Evolutionary conservation across 2,888 invertebrate genomes (phyloP), one percentile per base, ranked within the genome.

Genomic region (Eristalis pertinax): DNA sequence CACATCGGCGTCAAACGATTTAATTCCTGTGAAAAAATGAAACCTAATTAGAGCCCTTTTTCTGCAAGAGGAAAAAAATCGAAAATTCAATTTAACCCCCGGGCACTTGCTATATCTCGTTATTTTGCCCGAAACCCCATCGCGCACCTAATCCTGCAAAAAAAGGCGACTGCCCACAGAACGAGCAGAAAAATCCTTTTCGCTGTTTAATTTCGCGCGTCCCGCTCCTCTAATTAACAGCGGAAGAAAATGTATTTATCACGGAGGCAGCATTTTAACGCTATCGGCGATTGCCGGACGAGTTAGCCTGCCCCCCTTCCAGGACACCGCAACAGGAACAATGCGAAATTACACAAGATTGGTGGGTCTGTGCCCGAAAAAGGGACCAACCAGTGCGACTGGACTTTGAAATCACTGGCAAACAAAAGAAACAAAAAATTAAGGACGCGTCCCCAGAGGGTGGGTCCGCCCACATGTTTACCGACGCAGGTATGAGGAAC

Each of bases 151-250:
- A 50, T 50, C 50, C 19, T 26, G 32, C 29, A 64, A 32, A 65
- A 32, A 65, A 65, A 65, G n/a, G n/a, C 50, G 50, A 19, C 74
- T 15, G n/a, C 26, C 24, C 50, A n/a, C 50, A 60, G 67, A 69
- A 50, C 19, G 50, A 50, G 11, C 43, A 73, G 43, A 35, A 70
- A 74, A 84, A 64, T 35, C 74, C 38, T 62, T 65, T 29, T n/a
- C 60, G 43, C 22, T 41, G 38, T 50, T 65, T 70, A 41, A 74
- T 78, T 60, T 69, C 69, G 63, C 60, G 58, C 67, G 65, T 62
- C 75, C 62, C 50, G 50, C 8, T 50, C 50, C 50, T 19, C 19
- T 84, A 84, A 84, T 84, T 84, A 84, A 79, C 70, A 32, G 65
- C 50, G 41, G 58, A 67, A 84, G n/a, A 58, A 79, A 60, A 60